Conservation (phyloP, 2,113 vertebrate species). For the Tachysurus vachellii region DNA sequence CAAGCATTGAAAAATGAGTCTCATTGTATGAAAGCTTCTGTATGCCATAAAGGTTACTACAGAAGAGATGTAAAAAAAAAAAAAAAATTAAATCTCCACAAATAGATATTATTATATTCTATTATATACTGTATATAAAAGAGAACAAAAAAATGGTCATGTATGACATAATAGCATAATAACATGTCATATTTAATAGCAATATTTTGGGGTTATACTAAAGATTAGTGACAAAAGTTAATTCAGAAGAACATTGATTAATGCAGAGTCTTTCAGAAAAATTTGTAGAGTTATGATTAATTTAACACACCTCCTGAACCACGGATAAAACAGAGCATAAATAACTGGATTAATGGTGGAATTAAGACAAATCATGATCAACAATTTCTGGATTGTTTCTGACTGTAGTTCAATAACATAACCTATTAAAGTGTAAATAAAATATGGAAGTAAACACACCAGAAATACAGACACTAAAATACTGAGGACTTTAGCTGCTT, state of each 20-base stretch:
- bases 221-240: neutral
- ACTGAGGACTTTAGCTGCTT: conserved; percentile 34
- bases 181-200: no score
- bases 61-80: no score
- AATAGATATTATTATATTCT: no score
- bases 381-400: neutral
- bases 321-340: conserved; percentile 57
- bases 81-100: no score
- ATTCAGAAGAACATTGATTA: conserved; percentile 35
- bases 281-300: conserved; percentile 55
- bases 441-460: conserved; percentile 44
- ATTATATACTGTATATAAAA: no score
- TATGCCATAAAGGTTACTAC: no score
- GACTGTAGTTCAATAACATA: neutral
- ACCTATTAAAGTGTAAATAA: conserved; percentile 8
- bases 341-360: conserved; percentile 52
- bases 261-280: conserved; percentile 35
- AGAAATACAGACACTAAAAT: conserved; percentile 54
- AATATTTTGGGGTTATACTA: no score
- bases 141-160: no score
- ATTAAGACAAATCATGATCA: conserved; percentile 34
- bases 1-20: no score
- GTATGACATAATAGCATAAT: no score
- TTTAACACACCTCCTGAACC: conserved; percentile 56
- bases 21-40: no score